Evolutionary conservation across 2,113 vertebrate species (phyloP), one percentile per base, ranked within the genome.

Genomic region (Atherinomorus stipes): DNA sequence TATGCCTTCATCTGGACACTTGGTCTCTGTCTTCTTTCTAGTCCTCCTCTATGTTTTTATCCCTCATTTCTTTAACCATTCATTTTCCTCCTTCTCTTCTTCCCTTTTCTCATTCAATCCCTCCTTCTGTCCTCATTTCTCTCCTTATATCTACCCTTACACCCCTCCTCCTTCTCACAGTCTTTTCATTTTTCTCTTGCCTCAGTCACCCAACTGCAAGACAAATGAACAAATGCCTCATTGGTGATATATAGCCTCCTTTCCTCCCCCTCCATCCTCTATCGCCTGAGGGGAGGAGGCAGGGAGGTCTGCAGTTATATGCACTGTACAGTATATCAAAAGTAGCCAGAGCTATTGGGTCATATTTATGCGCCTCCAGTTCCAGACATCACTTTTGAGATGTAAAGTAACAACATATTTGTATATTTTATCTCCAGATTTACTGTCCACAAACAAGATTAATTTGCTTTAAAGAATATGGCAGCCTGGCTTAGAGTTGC

Each of bases 151-250:
- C 47, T 52, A 1, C 47, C 38, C 34, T n/a, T 19, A 25, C 25
- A 1, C 52, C 45, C 34, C 23, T 12, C 40, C 31, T 6, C 22
- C 18, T 22, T 8, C 16, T 26, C 37, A 56, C 49, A 4, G 22
- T 62, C 66, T 58, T 31, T 82, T 47, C 0, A 19, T 69, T 50
- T 71, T 44, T 63, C 67, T 74, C 37, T 26, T 71, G 16, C 66
- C 66, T 81, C 76, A 74, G 57, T 44, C 66, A 71, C 47, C 57
- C 63, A 70, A 73, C 67, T 19, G 31, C 51, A 64, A 82, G 69
- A 87, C 65, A 80, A 90, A 84, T 77, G 77, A 70, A 52, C 34
- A 1, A 74, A 56, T 61, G 85, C 62, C 60, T 85, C 13, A 0
- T 49, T 73, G 71, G 58, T 83, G 77, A 86, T 86, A 10, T 71